Percentiles rank a stretch among this genome's conserved stretches.
phyloP scores from a whole-genome alignment of 2,888 invertebrate genomes.

The Dermolepida albohirtum region DNA sequence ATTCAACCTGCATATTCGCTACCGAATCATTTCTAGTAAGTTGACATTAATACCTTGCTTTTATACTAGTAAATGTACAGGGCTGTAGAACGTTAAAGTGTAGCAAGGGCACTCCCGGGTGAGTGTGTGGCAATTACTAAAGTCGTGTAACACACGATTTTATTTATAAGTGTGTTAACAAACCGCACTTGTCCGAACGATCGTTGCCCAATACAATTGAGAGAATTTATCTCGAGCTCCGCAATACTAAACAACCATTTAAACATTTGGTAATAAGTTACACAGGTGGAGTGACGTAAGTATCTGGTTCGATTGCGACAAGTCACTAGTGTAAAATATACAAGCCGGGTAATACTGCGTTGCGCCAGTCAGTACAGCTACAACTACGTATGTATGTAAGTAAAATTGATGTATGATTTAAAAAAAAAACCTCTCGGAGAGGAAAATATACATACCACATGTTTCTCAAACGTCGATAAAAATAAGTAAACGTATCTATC shows the following conservation, averaged over 20 bases:
- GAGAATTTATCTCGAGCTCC: constrained; percentile 32
- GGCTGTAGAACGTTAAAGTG: constrained; percentile 20
- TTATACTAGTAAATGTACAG: neutral
- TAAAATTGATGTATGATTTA: constrained; percentile 1
- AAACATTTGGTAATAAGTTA: constrained; percentile 37
- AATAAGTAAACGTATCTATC: constrained; percentile 21
- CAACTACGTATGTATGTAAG: neutral
- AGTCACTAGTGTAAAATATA: constrained; percentile 23
- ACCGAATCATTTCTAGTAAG: too few relatives aligned
- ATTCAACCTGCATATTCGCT: too few relatives aligned
- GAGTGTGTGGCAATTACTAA: constrained; percentile 22
- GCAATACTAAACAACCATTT: constrained; percentile 36
- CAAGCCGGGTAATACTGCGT: neutral
- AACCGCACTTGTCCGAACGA: constrained; percentile 36
- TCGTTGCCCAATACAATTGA: constrained; percentile 36
- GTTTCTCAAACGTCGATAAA: constrained; percentile 22
- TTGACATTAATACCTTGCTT: constrained; percentile 18
- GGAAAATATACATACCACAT: neutral
- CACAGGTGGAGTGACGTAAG: constrained; percentile 35
- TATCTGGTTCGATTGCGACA: constrained; percentile 36
- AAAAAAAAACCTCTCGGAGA: neutral
- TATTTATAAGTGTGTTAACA: constrained; percentile 38
- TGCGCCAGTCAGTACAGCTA: neutral
- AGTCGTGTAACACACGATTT: constrained; percentile 19
- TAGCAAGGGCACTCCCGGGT: constrained; percentile 10